These are phyloP conservation scores for Erebia aethiops DNA, from an alignment of 2,888 invertebrate species.

Conservation along the genomic window DNA sequence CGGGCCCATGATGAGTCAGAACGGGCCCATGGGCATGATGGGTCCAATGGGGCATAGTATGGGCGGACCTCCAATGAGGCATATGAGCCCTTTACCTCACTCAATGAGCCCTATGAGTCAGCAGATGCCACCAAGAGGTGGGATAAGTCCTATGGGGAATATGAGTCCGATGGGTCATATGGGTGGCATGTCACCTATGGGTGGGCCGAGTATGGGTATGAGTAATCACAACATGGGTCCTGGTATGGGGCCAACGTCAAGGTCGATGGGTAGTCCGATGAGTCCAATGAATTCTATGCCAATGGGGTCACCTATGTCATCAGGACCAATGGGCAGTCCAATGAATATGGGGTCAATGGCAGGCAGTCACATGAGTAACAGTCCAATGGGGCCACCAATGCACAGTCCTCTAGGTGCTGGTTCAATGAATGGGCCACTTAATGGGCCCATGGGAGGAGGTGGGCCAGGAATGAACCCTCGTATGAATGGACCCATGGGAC, in stretches of 20 bases:
- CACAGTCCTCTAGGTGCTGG: conserved; percentile 86
- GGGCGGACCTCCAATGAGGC: conserved; percentile 86
- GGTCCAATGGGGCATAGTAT: conserved; percentile 83
- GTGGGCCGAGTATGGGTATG: conserved; percentile 87
- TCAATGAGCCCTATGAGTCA: conserved; percentile 85
- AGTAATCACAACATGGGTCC: conserved; percentile 85
- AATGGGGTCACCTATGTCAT: conserved; percentile 87
- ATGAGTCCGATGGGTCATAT: conserved; percentile 88
- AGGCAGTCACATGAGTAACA: conserved; percentile 85
- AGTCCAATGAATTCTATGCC: conserved; percentile 89
- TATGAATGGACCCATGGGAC: conserved; percentile 83
- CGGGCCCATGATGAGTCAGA: conserved; percentile 86
- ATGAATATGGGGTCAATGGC: conserved; percentile 87
- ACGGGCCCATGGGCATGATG: conserved; percentile 86
- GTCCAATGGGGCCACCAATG: conserved; percentile 90
- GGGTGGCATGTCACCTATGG: conserved; percentile 88
- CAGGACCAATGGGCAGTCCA: conserved; percentile 88
- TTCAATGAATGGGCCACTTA: conserved; percentile 82
- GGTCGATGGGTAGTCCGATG: conserved; percentile 89
- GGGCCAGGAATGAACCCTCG: conserved; percentile 82
- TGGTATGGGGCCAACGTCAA: conserved; percentile 80
- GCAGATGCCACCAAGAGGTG: conserved; percentile 85
- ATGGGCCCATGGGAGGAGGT: conserved; percentile 84
- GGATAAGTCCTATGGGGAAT: conserved; percentile 87
- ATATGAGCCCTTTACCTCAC: conserved; percentile 84